A percentile compares a stretch with the other conserved stretches of the same genome.
phyloP scores from a whole-genome alignment of 1,140 invertebrate genomes.

The Liolophura sinensis region DNA sequence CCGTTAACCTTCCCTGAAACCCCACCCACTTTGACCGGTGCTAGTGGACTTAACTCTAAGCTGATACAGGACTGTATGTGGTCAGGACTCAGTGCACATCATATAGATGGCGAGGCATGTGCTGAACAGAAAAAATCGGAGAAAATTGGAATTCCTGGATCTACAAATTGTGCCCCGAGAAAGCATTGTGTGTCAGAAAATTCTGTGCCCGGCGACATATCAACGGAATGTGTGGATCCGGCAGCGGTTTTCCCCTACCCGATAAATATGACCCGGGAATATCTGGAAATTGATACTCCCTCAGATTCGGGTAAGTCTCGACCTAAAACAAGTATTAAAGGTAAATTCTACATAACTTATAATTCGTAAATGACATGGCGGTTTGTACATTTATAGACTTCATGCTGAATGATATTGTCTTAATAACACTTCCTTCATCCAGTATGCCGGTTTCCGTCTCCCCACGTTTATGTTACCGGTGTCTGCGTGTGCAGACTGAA shows the following conservation, averaged over 20 bases:
- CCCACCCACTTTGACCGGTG: slow-evolving; percentile 19
- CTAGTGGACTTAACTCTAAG: slow-evolving; percentile 28
- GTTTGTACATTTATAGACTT: too few relatives aligned
- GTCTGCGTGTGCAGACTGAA: too few relatives aligned
- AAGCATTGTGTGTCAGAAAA: slow-evolving; percentile 11
- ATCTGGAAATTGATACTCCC: slow-evolving; percentile 76
- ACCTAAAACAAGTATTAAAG: too few relatives aligned
- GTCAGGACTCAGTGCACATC: slow-evolving; percentile 59
- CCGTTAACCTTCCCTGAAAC: slow-evolving; percentile 29
- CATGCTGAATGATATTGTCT: too few relatives aligned
- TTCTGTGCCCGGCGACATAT: slow-evolving; percentile 9
- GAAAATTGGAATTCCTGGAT: not conserved
- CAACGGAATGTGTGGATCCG: slow-evolving; percentile 42
- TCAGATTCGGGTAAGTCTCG: slow-evolving; percentile 81
- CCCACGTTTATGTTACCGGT: too few relatives aligned
- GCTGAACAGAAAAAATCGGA: slow-evolving; percentile 26
- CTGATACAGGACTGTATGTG: slow-evolving; percentile 70
- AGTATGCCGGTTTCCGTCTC: too few relatives aligned
- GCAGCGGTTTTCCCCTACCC: slow-evolving; percentile 46
- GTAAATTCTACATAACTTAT: too few relatives aligned
- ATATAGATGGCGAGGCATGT: slow-evolving; percentile 22
- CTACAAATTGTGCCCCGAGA: not conserved
- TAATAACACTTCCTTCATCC: too few relatives aligned
- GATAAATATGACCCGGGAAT: slow-evolving; percentile 53
- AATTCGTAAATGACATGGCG: too few relatives aligned